phyloP scores from a whole-genome alignment of 2,113 vertebrate species.

The Xiphorhynchus elegans region DNA sequence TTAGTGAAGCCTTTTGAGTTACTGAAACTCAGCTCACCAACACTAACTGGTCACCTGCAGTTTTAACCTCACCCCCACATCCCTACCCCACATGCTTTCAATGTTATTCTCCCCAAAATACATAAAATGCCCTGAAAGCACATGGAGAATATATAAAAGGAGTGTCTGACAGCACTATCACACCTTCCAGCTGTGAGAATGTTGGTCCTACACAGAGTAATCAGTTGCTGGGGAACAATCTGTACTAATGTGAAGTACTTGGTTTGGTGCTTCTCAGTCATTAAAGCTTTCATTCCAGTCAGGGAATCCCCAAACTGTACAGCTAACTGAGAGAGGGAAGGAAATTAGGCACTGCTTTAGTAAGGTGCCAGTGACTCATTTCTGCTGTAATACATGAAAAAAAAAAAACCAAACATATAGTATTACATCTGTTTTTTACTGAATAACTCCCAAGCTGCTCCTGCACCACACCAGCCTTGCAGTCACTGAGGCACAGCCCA shows the following conservation, averaged over 20 bases:
- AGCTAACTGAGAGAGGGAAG: neutral
- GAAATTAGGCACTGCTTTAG: neutral
- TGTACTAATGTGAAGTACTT: neutral
- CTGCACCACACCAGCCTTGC: neutral
- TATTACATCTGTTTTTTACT: fast-evolving
- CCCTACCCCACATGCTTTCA: neutral
- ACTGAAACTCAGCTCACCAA: neutral
- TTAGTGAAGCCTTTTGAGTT: neutral
- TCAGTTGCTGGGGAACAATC: neutral
- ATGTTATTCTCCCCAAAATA: neutral
- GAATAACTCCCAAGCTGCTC: neutral
- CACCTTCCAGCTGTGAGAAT: neutral
- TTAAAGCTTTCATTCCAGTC: neutral
- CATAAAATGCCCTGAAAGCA: neutral
- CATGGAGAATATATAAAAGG: neutral
- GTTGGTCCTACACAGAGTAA: neutral
- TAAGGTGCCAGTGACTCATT: neutral
- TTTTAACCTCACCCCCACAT: neutral
- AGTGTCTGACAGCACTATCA: neutral
- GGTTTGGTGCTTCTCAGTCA: neutral
- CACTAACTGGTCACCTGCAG: neutral
- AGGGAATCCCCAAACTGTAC: neutral
- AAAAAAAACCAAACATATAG: neutral
- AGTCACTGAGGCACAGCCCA: neutral
- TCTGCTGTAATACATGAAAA: neutral